Base-by-base conservation (phyloP, 2,888 invertebrate genomes). In the Tillus elongatus region DNA sequence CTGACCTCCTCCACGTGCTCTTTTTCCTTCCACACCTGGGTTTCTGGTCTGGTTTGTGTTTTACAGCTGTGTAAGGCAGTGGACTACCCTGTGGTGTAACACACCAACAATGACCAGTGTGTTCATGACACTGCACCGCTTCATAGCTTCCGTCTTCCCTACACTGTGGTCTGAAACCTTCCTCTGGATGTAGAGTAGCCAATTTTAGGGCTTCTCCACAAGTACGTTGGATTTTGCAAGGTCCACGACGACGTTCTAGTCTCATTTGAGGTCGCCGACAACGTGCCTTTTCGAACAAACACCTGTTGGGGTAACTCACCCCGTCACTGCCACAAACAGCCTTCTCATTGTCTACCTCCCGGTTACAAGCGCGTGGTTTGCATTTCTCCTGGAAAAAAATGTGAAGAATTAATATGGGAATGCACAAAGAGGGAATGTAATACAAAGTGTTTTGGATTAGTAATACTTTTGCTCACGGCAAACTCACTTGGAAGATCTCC, bases 61-160 rank as follows among this genome's bases (percentile, higher is more conserved):
- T 74, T 8, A 82, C 78, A 3, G 86, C 79, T 3, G 88, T 87
- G 52, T 86, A 83, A 6, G 82, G 78, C 35, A 92, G 72, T 1
- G 88, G 89, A 49, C 77, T 77, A 27, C 93, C 93, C 48, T 81
- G 77, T 2, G 79, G 76, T 1, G 86, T 85, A 41, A 90, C 91
- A 62, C 93, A 95, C 91, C 91, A 92, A 68, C 92, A 93, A 57
- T 74, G 76, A 36, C 76, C 77, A 2, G 85, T 80, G 37, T 78
- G 78, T 3, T 72, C 69, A 54, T 86, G 79, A 60, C 92, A 93
- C 67, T 93, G 93, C 40, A 88, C 79, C 6, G 85, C 76, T 1
- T 85, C 81, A 63, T 84, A 93, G 2, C 77, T 79, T 10, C 93
- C 92, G 59, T 91, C 90, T 2, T 73, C 70, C 36, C 83, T 77